Conservation (phyloP, 2,113 vertebrate species). For the Catharus bicknelli region DNA sequence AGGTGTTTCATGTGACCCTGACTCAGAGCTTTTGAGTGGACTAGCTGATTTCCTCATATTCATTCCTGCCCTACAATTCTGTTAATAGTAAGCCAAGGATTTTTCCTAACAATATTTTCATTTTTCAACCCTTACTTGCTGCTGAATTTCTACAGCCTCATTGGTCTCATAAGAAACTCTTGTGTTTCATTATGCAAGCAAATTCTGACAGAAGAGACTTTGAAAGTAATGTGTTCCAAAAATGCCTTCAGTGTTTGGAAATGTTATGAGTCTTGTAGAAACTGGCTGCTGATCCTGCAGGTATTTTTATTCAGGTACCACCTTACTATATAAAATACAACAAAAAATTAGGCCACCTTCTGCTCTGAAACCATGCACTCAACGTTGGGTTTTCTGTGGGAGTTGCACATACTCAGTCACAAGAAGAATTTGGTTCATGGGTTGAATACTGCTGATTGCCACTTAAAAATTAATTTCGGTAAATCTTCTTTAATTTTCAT, state of each 20-base stretch:
- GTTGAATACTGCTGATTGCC: neutral
- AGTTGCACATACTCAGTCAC: neutral
- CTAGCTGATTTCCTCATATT: neutral
- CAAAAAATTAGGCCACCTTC: conserved; percentile 39
- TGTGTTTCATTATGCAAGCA: conserved; percentile 28
- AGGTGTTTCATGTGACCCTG: neutral
- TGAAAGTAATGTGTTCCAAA: conserved; percentile 59
- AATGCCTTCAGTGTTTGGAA: conserved; percentile 48
- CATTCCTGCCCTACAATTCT: neutral
- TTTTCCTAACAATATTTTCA: neutral
- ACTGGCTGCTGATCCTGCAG: conserved; percentile 52
- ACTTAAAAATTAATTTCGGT: neutral
- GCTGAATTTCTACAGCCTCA: neutral
- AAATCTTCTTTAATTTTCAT: neutral
- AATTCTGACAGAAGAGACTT: conserved; percentile 49
- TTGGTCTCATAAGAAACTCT: neutral
- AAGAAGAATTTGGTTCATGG: neutral
- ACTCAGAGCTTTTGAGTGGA: neutral
- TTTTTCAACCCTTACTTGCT: neutral
- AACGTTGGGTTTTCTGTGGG: neutral
- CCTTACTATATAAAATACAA: neutral
- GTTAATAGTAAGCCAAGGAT: neutral
- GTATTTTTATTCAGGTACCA: conserved; percentile 43
- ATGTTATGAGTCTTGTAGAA: conserved; percentile 38
- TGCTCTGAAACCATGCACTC: neutral